phyloP scores from a whole-genome alignment of 2,888 invertebrate species.

The Amphipyra tragopoginis region DNA sequence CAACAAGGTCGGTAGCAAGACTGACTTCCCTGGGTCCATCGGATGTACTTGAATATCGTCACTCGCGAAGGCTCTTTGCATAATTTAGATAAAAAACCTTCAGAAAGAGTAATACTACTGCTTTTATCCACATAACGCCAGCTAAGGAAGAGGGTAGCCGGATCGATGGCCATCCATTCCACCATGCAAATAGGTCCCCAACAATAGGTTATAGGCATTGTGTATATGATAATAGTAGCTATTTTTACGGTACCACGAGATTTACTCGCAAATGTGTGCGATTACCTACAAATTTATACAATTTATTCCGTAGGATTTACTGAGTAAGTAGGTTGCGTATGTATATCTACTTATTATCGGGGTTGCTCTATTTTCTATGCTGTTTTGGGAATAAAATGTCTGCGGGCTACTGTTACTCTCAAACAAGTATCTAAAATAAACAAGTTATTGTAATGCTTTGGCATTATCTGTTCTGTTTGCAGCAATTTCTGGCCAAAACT shows the following conservation, averaged over 20 bases:
- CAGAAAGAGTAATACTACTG: constrained; percentile 19
- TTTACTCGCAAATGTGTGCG: constrained; percentile 39
- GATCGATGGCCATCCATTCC: constrained; percentile 54
- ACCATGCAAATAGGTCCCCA: constrained; percentile 55
- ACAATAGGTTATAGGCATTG: constrained; percentile 51
- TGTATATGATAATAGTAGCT: constrained; percentile 48
- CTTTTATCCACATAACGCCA: background rate
- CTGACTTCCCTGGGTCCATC: too few species aligned
- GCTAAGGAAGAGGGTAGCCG: constrained; percentile 11
- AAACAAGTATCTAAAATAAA: too few species aligned
- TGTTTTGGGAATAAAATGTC: background rate
- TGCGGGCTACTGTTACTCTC: too few species aligned
- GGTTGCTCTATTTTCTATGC: background rate
- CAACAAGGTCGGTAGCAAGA: too few species aligned
- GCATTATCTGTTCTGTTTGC: too few species aligned
- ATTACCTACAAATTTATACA: constrained; percentile 37
- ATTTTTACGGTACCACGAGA: constrained; percentile 39
- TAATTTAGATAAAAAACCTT: background rate
- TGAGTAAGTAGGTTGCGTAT: constrained; percentile 16
- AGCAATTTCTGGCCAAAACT: too few species aligned
- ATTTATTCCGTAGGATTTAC: constrained; percentile 26
- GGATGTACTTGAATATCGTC: too few species aligned
- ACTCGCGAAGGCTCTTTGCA: too few species aligned
- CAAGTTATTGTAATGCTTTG: too few species aligned
- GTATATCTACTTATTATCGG: constrained; percentile 1